phyloP scores from a whole-genome alignment of 2,888 invertebrate species.

The Zeuzera pyrina region DNA sequence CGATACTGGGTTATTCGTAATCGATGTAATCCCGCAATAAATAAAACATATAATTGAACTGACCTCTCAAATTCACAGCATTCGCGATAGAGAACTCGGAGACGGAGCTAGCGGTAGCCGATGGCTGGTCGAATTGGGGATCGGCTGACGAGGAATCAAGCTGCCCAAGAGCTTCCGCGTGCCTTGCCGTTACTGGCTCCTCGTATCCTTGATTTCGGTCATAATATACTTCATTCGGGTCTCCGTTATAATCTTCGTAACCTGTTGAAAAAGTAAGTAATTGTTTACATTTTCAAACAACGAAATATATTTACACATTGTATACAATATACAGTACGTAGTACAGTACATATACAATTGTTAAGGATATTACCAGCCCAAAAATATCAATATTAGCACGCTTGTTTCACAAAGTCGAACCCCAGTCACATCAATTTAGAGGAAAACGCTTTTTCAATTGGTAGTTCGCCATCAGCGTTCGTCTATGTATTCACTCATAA shows the following conservation, averaged over 20 bases:
- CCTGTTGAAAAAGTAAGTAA: constrained; percentile 21
- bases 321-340: too few species aligned
- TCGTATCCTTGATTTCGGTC: constrained; percentile 36
- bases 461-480: too few species aligned
- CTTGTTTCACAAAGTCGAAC: too few species aligned
- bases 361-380: too few species aligned
- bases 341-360: too few species aligned
- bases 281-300: background rate
- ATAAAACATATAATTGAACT: too few species aligned
- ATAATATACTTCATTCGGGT: constrained; percentile 31
- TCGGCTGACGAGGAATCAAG: constrained; percentile 30
- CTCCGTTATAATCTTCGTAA: constrained; percentile 36
- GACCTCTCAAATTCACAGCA: constrained; percentile 61
- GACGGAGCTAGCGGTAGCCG: constrained; percentile 40
- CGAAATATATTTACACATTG: background rate
- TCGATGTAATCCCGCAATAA: too few species aligned
- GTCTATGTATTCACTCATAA: too few species aligned
- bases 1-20: too few species aligned
- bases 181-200: constrained; percentile 40
- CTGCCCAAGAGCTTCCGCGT: constrained; percentile 30
- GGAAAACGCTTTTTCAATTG: too few species aligned
- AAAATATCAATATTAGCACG: too few species aligned
- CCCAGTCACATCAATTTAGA: too few species aligned
- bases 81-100: constrained; percentile 55
- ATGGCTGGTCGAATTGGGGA: constrained; percentile 32